phyloP scores from a whole-genome alignment of 2,888 invertebrate species.

The Gastracanthus pulcherrimus region DNA sequence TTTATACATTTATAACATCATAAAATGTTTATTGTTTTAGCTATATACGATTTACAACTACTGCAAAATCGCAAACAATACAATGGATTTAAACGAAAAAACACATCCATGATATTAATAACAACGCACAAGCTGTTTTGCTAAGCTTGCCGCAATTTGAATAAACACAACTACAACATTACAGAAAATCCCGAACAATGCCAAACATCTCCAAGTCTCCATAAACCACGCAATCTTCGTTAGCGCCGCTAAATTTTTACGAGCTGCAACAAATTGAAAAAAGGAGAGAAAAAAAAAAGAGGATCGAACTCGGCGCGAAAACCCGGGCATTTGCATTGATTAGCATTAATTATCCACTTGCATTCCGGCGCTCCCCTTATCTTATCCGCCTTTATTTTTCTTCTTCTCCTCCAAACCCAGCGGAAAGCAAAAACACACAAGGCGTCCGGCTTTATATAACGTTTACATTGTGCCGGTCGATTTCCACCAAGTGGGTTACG shows the following conservation, averaged over 20 bases:
- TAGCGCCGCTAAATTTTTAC: conserved; percentile 9
- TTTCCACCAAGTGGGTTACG: background rate
- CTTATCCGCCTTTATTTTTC: background rate
- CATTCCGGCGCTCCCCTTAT: conserved; percentile 27
- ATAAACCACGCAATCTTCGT: conserved; percentile 14
- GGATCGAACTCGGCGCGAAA: background rate
- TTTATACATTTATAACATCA: too few species aligned
- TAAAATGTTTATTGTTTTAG: too few species aligned
- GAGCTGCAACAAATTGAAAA: conserved; percentile 6
- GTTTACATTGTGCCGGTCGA: too few species aligned
- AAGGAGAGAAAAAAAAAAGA: background rate
- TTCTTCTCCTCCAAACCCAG: too few species aligned
- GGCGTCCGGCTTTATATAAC: too few species aligned
- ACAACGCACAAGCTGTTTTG: too few species aligned
- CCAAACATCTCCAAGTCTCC: background rate
- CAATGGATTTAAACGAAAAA: too few species aligned
- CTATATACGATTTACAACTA: too few species aligned
- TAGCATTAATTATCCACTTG: conserved; percentile 28
- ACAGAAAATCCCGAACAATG: conserved; percentile 8
- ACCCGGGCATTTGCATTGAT: conserved; percentile 38
- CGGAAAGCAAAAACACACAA: too few species aligned
- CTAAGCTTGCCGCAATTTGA: background rate
- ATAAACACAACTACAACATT: background rate
- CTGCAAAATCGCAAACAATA: too few species aligned
- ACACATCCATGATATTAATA: too few species aligned